phyloP scores from a whole-genome alignment of 2,113 vertebrate genomes.

The Halcyon malimbica region DNA sequence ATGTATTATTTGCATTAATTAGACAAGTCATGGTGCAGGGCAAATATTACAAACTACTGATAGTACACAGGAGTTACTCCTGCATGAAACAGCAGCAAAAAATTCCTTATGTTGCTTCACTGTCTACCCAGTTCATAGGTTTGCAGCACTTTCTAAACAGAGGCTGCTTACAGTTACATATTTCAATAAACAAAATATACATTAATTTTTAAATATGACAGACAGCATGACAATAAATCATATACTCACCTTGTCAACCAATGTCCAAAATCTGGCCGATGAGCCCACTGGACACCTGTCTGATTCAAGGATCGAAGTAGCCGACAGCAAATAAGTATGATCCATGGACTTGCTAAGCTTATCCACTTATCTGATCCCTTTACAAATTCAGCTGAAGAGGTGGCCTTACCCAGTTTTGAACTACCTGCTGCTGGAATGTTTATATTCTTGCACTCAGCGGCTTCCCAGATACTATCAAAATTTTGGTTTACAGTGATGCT shows the following conservation, averaged over 20 bases:
- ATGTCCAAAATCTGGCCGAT: constrained; percentile 90
- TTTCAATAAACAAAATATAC: neutral
- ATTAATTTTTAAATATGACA: neutral
- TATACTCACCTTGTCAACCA: constrained; percentile 91
- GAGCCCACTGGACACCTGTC: constrained; percentile 94
- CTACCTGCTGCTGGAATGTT: neutral
- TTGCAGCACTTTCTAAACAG: neutral
- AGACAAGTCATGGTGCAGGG: neutral
- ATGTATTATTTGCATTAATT: neutral
- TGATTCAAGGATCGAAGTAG: constrained; percentile 93
- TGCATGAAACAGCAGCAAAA: neutral
- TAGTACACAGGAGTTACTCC: neutral
- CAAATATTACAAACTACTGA: constrained; percentile 9
- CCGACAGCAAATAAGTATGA: constrained; percentile 88
- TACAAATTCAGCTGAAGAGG: neutral
- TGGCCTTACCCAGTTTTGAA: neutral
- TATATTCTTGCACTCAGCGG: neutral
- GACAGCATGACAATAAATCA: neutral
- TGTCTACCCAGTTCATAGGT: neutral
- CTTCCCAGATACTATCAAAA: neutral
- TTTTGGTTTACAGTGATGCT: neutral
- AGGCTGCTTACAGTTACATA: neutral
- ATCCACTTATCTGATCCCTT: constrained; percentile 81
- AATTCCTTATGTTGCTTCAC: neutral
- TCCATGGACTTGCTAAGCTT: constrained; percentile 83